Percentiles rank a stretch among this genome's conserved stretches.
Conservation (phyloP, 53 echinoderm and acorn worm species). For the Holothuria leucospilota region DNA sequence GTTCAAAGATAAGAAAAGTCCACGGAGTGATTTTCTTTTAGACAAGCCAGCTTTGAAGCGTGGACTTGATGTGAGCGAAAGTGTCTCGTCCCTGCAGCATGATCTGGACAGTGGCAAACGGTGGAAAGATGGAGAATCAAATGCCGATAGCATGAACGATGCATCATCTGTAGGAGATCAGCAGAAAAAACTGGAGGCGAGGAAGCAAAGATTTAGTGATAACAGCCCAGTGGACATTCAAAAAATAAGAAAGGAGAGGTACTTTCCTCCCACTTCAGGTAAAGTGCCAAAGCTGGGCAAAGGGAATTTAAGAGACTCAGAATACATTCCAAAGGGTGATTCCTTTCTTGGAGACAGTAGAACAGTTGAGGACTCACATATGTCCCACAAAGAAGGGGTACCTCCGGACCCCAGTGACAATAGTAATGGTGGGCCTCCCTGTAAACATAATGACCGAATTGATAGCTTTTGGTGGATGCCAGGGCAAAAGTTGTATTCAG, state of each 20-base stretch:
- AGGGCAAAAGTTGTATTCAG: conserved; percentile 44
- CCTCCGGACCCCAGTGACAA: not conserved
- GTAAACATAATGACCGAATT: conserved; percentile 39
- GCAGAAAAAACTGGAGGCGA: conserved; percentile 80
- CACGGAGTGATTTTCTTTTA: conserved; percentile 43
- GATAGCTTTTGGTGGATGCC: conserved; percentile 51
- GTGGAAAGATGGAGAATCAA: conserved; percentile 27
- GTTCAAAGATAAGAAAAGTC: conserved; percentile 38
- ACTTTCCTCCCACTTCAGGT: conserved; percentile 65
- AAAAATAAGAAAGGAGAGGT: conserved; percentile 75
- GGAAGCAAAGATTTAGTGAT: conserved; percentile 86
- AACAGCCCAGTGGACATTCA: conserved; percentile 86
- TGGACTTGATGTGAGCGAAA: conserved; percentile 6
- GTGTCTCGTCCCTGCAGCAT: not conserved
- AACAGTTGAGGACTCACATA: conserved; percentile 75
- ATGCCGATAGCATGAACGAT: conserved; percentile 11
- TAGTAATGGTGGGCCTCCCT: not conserved
- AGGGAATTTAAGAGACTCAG: conserved; percentile 66
- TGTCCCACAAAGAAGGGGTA: conserved; percentile 2
- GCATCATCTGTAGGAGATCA: conserved; percentile 61
- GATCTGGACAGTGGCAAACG: conserved; percentile 16
- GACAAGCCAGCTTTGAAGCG: conserved; percentile 24
- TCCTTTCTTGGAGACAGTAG: conserved; percentile 75
- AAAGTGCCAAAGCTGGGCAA: conserved; percentile 76
- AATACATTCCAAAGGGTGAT: conserved; percentile 76